These are phyloP conservation scores for Gavia stellata DNA, from an alignment of 2,113 vertebrate genomes.

Conservation along the genomic window DNA sequence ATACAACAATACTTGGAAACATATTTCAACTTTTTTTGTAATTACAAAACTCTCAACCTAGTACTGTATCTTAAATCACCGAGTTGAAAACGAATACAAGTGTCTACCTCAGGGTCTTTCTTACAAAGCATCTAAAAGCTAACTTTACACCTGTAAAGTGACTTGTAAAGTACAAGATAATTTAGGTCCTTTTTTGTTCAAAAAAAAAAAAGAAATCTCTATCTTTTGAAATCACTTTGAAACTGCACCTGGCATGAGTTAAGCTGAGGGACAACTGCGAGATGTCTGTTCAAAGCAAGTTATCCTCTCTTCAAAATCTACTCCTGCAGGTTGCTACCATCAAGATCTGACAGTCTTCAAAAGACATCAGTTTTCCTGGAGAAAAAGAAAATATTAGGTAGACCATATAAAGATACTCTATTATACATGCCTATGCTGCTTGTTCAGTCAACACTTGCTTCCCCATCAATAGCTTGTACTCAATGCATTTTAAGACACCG, in stretches of 20 bases:
- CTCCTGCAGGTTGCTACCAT: not conserved
- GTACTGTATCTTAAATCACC: not conserved
- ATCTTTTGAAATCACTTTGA: not conserved
- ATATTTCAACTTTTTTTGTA: not conserved
- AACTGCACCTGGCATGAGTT: not conserved
- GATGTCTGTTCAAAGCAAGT: not conserved
- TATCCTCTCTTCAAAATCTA: not conserved
- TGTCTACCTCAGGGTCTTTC: not conserved
- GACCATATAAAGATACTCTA: not conserved
- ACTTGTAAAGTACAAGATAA: not conserved
- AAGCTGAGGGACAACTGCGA: not conserved
- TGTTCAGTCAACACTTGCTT: not conserved
- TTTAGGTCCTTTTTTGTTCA: not conserved
- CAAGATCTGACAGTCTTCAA: not conserved
- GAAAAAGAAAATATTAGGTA: not conserved
- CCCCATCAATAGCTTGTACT: not conserved
- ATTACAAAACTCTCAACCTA: not conserved
- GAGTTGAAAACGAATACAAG: not conserved
- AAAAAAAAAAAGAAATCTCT: not conserved
- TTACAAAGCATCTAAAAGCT: not conserved
- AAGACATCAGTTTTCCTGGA: not conserved
- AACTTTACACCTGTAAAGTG: not conserved
- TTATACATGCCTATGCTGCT: accelerated
- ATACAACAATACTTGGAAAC: not conserved
- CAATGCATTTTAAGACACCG: not conserved